Base-by-base conservation (phyloP, 2,113 vertebrate genomes). In the Puma concolor region DNA sequence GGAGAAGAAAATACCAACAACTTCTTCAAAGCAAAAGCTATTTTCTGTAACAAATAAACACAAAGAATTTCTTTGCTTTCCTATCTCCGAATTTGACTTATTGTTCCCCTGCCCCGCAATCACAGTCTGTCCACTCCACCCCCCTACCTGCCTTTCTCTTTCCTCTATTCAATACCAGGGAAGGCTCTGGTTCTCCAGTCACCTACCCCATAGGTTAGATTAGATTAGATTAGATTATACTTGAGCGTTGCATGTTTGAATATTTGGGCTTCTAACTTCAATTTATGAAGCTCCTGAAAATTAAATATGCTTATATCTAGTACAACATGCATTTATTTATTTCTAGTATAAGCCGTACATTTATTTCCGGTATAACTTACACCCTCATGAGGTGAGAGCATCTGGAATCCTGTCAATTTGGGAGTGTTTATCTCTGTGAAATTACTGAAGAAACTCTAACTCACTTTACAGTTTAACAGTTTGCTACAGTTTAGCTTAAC, bases 181-280 rank as follows among this genome's bases (percentile, higher is more conserved):
- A 29, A 57, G 50, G 52, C 8, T 64, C 21, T 57, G 77, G 25
- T 36, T 94, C 76, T 57, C 2, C 0, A 50, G 27, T 79, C 57
- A 74, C 38, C 48, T 71, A 16, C 7, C 15, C 25, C 44, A 91
- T 48, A 13, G 2, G 38, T 52, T 82, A 48, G 3, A 74, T 57
- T 66, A 36, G 60, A 72, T 60, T 77, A 86, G 38, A 36, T 82
- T 31, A 33, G 23, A 50, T 95, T 66, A 93, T 29, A 38, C 29
- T 79, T 29, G n/a, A 11, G 7, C 25, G 84, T 67, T 80, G 84
- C 2, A 4, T 83, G 5, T 83, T 77, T 71, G 33, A 76, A 38
- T 92, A 76, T 88, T 79, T 96, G 74, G 38, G 21, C 6, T 90
- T 87, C 29, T 12, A 54, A 79, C 14, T 48, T 88, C 36, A 71